Evolutionary conservation across 2,888 invertebrate species (phyloP), one percentile per base, ranked within the genome.

Genomic region (Lagria hirta): DNA sequence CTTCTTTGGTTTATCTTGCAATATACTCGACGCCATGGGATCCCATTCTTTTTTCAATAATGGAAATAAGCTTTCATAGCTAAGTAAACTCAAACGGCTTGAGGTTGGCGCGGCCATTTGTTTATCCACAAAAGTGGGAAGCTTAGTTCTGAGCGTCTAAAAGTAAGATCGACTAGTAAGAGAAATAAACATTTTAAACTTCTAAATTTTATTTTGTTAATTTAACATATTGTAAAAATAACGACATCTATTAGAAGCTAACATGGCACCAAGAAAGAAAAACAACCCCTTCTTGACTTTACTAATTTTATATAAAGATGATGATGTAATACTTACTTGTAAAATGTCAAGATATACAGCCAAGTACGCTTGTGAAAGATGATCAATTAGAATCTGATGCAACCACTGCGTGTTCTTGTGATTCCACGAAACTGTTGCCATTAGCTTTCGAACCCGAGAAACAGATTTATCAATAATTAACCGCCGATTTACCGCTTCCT

Each of bases 261-360:
- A n/a, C n/a, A n/a, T n/a, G n/a, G n/a, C n/a, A n/a, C n/a, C n/a
- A n/a, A n/a, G n/a, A n/a, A n/a, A n/a, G n/a, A n/a, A n/a, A n/a
- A n/a, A n/a, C n/a, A n/a, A n/a, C n/a, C n/a, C n/a, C n/a, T n/a
- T n/a, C n/a, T n/a, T n/a, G n/a, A n/a, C n/a, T n/a, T n/a, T n/a
- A n/a, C n/a, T n/a, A n/a, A n/a, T n/a, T n/a, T n/a, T n/a, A n/a
- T n/a, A 10, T 23, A 32, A 37, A 3, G 15, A 17, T 28, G 14
- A 21, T 29, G 14, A 28, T 35, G 34, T 28, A 33, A 37, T n/a
- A 46, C 48, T 54, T 64, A 81, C 84, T 74, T 88, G 88, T 51
- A 90, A 68, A 30, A 88, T 83, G 60, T 90, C 88, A 10, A 89
- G 73, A 68, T 90, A 90, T 4, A 81, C 80, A 1, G 81, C 79